These are phyloP conservation scores for Eilema depressum DNA, from an alignment of 2,888 invertebrate genomes.

Conservation along the genomic window DNA sequence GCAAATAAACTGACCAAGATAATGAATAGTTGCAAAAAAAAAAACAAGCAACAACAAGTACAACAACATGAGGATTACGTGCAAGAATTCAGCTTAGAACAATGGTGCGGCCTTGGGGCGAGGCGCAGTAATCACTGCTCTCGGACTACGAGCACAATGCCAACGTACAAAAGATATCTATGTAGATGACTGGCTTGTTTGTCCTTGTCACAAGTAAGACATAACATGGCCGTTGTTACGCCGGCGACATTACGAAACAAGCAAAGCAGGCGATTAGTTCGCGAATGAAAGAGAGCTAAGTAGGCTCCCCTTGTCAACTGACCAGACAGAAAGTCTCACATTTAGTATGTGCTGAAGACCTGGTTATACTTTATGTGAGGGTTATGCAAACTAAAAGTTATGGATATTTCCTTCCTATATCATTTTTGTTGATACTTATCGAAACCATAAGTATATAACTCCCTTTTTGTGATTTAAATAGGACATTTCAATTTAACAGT, in stretches of 20 bases:
- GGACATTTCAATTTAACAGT: no score
- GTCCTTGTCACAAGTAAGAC: slow-evolving; percentile 52
- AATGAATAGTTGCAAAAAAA: slow-evolving; percentile 52
- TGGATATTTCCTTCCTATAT: slow-evolving; percentile 10
- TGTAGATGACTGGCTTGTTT: slow-evolving; percentile 49
- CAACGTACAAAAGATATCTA: slow-evolving; percentile 42
- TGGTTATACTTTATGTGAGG: slow-evolving; percentile 18
- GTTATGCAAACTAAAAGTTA: slow-evolving; percentile 18
- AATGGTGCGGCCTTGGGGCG: slow-evolving; percentile 80
- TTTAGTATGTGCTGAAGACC: slow-evolving; percentile 24
- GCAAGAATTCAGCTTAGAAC: slow-evolving; percentile 81
- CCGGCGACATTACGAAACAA: slow-evolving; percentile 34
- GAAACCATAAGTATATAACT: slow-evolving; percentile 9
- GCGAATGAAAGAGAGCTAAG: slow-evolving; percentile 44
- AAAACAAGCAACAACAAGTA: slow-evolving; percentile 56
- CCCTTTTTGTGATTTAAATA: slow-evolving; percentile 7
- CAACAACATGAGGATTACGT: slow-evolving; percentile 71
- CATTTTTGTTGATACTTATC: slow-evolving; percentile 17
- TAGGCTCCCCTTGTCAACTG: slow-evolving; percentile 34
- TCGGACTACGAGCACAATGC: slow-evolving; percentile 53
- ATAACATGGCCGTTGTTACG: slow-evolving; percentile 46
- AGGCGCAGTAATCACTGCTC: slow-evolving; percentile 77
- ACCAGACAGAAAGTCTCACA: slow-evolving; percentile 19
- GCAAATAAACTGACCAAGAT: slow-evolving; percentile 40
- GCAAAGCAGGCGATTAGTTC: slow-evolving; percentile 39